A percentile compares a stretch with the other conserved stretches of the same genome.
These are phyloP conservation scores for Melanostigma gelatinosum DNA, from an alignment of 2,113 vertebrate genomes.

Conservation along the genomic window DNA sequence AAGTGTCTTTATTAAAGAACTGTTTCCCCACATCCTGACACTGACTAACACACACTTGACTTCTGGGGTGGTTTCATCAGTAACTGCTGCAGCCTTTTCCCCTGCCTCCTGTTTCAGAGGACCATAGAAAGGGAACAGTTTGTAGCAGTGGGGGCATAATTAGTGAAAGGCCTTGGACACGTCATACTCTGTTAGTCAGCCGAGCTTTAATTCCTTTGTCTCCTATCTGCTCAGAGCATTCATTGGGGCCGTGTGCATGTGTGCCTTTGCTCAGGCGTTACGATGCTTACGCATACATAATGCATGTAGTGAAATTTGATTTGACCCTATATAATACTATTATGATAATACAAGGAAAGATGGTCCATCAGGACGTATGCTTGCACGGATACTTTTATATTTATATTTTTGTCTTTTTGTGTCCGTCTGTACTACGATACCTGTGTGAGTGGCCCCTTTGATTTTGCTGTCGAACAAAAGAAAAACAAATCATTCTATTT, in stretches of 20 bases:
- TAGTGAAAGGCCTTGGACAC: slow-evolving; percentile 75
- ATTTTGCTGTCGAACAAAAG: slow-evolving; percentile 40
- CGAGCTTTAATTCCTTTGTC: slow-evolving; percentile 66
- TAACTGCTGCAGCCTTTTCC: slow-evolving; percentile 45
- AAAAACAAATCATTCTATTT: slow-evolving; percentile 34
- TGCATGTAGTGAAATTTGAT: slow-evolving; percentile 4
- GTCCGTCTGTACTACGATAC: background rate
- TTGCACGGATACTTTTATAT: too few species aligned
- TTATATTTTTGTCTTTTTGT: background rate
- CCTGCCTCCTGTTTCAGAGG: slow-evolving; percentile 38
- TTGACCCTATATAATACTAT: background rate
- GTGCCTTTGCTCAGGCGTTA: slow-evolving; percentile 33
- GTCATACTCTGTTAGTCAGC: slow-evolving; percentile 75
- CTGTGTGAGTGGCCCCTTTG: slow-evolving; percentile 29
- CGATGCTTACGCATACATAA: slow-evolving; percentile 30
- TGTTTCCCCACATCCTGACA: background rate
- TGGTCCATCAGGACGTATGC: background rate
- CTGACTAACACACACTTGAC: slow-evolving; percentile 22
- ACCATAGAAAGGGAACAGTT: slow-evolving; percentile 66
- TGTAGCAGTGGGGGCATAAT: slow-evolving; percentile 73
- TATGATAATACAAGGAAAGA: background rate
- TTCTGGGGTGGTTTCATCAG: slow-evolving; percentile 21
- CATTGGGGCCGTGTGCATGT: slow-evolving; percentile 43
- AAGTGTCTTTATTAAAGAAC: background rate
- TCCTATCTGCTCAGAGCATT: slow-evolving; percentile 58